Evolutionary conservation across 92 coral and sea anemone genomes (phyloP), one percentile per base, ranked within the genome.

Genomic region (Actinernus sp.): DNA sequence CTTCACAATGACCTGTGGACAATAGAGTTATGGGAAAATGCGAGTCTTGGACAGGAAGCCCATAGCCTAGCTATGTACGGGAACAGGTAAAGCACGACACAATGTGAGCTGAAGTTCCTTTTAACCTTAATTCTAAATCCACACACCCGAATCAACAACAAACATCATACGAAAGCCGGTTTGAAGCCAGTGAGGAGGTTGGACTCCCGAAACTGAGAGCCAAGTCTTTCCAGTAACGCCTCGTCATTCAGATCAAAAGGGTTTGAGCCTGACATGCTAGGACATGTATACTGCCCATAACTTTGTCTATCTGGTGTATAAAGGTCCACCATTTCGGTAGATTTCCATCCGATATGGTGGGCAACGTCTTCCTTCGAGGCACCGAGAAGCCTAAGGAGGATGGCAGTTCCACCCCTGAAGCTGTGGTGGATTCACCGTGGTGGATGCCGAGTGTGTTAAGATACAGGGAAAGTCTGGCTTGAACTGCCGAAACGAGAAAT

Each of bases 321-420:
- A 13, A 29, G 68, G 49, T 86, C 92, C 5, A 70, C 91, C 68
- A 71, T 77, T 25, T 27, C 61, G 31, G 91, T 70, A 7, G 79
- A 86, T 26, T 48, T 55, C 82, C 82, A 84, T 1, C 81, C 90
- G 26, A 76, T 29, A 34, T 70, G 81, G 5, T 40, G 27, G 3
- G 72, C 81, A 1, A 84, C 58, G 3, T 77, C 76, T 28, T 70
- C 72, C 54, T 56, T 84, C 12, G 85, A 61, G 14, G 76, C 85
- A 9, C 91, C 85, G 0, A 65, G 74, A 40, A 85, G 71, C 26
- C 83, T 54, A 1, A 78, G 74, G 11, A 86, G 59, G 22, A 86
- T 64, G 26, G 83, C 85, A 13, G 59, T 55, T 13, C 87, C 87
- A 10, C 79, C 58, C 36, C 86, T 46, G 40, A 79, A 79, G 20